Conservation (phyloP, 2,797 vertebrate genomes). For the Crenuchus spilurus region DNA sequence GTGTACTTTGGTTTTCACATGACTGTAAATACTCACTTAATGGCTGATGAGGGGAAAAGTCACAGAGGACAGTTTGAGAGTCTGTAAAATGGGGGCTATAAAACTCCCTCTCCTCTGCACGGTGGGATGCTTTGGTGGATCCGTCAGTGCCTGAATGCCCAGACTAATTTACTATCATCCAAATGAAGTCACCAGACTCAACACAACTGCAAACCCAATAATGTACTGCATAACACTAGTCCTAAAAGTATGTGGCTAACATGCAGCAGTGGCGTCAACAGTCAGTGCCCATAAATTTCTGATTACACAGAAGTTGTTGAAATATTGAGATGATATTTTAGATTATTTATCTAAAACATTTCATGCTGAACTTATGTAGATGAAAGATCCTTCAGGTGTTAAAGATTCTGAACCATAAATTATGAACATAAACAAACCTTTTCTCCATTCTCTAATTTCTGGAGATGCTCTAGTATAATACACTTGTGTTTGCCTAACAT, state of each 20-base stretch:
- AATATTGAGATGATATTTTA: background rate
- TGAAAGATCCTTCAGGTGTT: too few species aligned
- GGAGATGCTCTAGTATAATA: too few species aligned
- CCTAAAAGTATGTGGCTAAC: background rate
- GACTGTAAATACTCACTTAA: background rate
- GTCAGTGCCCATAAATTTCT: background rate
- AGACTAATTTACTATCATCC: constrained; percentile 47
- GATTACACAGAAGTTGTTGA: background rate
- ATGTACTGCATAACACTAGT: background rate
- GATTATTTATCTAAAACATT: too few species aligned
- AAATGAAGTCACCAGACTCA: constrained; percentile 49
- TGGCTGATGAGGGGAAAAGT: constrained; percentile 28
- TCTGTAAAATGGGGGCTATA: constrained; percentile 39
- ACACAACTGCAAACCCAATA: background rate
- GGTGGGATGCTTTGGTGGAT: constrained; percentile 36
- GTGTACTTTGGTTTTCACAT: too few species aligned
- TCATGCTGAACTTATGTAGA: too few species aligned
- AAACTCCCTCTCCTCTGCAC: constrained; percentile 16
- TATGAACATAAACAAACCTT: too few species aligned
- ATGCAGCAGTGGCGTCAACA: background rate
- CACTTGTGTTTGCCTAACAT: too few species aligned
- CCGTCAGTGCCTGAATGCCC: constrained; percentile 48
- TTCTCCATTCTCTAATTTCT: too few species aligned
- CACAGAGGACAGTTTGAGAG: constrained; percentile 37
- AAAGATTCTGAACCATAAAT: too few species aligned